These are phyloP conservation scores for Rhyzopertha dominica DNA, from an alignment of 1,140 invertebrate genomes.

Conservation along the genomic window DNA sequence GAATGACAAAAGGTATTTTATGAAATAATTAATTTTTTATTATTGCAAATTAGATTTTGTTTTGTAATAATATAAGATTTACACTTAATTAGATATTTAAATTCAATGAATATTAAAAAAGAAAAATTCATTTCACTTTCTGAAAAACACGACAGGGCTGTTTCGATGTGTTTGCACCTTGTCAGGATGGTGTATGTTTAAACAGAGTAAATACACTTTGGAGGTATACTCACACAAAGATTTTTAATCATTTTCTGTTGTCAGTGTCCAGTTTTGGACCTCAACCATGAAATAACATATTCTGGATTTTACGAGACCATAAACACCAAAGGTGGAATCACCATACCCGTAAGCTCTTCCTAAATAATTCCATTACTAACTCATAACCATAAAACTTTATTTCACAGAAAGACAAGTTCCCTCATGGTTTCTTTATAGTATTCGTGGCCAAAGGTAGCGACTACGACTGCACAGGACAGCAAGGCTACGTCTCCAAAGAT, in stretches of 20 bases:
- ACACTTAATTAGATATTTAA: too few relatives aligned
- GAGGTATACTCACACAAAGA: too few relatives aligned
- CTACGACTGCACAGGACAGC: conserved; percentile 56
- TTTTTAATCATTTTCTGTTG: conserved; percentile 34
- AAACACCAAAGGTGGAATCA: conserved; percentile 64
- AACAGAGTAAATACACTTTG: conserved; percentile 1
- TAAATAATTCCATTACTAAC: conserved; percentile 1
- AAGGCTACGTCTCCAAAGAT: conserved; percentile 28
- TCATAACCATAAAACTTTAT: conserved; percentile 12
- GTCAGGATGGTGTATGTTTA: conserved; percentile 1
- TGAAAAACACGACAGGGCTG: too few relatives aligned
- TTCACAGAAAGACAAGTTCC: conserved; percentile 60
- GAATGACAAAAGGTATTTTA: too few relatives aligned
- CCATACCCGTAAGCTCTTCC: conserved; percentile 56
- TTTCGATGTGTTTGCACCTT: neutral
- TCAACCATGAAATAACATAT: conserved; percentile 65
- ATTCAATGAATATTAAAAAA: too few relatives aligned
- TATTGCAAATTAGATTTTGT: too few relatives aligned
- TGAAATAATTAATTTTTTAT: too few relatives aligned
- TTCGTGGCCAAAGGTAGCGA: conserved; percentile 76
- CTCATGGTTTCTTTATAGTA: conserved; percentile 73
- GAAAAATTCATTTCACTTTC: too few relatives aligned
- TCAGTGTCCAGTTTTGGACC: conserved; percentile 72
- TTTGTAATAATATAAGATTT: too few relatives aligned
- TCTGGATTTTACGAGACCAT: conserved; percentile 70